Percentiles rank a stretch among this genome's conserved stretches.
phyloP scores from a whole-genome alignment of 2,888 invertebrate genomes.

The Dynastes hyllus region DNA sequence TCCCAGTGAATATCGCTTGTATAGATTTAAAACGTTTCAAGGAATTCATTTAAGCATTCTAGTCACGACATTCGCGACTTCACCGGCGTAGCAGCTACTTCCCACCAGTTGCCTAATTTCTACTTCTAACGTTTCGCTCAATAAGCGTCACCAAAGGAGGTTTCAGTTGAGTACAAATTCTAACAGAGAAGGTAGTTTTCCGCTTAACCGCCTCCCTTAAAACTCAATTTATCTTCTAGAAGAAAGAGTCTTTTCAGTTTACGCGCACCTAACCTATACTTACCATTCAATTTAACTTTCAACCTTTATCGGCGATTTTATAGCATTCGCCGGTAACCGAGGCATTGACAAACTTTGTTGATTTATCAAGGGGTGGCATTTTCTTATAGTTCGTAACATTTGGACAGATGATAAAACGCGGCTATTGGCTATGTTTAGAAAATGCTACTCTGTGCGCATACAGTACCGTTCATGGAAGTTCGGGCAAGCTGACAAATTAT shows the following conservation, averaged over 20 bases:
- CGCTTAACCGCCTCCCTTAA: slow-evolving; percentile 44
- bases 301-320: slow-evolving; percentile 27
- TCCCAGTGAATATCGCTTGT: background rate
- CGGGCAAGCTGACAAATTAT: too few relatives aligned
- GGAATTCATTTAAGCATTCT: slow-evolving; percentile 11
- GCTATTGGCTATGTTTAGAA: too few relatives aligned
- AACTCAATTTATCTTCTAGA: slow-evolving; percentile 46
- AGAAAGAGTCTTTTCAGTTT: slow-evolving; percentile 42
- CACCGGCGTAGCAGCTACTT: background rate
- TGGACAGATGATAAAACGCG: background rate
- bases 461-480: too few relatives aligned
- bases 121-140: slow-evolving; percentile 13
- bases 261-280: slow-evolving; percentile 17
- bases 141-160: slow-evolving; percentile 17
- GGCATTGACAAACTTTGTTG: slow-evolving; percentile 17
- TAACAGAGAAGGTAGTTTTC: slow-evolving; percentile 24
- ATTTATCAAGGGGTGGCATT: slow-evolving; percentile 9
- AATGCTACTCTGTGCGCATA: too few relatives aligned
- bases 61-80: slow-evolving; percentile 21
- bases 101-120: slow-evolving; percentile 26
- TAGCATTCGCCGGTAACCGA: slow-evolving; percentile 24
- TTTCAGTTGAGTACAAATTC: slow-evolving; percentile 28
- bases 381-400: slow-evolving; percentile 2
- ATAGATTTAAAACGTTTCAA: background rate
- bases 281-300: slow-evolving; percentile 48